Evolutionary conservation across 2,888 invertebrate genomes (phyloP).

Genomic region (Automeris io): DNA sequence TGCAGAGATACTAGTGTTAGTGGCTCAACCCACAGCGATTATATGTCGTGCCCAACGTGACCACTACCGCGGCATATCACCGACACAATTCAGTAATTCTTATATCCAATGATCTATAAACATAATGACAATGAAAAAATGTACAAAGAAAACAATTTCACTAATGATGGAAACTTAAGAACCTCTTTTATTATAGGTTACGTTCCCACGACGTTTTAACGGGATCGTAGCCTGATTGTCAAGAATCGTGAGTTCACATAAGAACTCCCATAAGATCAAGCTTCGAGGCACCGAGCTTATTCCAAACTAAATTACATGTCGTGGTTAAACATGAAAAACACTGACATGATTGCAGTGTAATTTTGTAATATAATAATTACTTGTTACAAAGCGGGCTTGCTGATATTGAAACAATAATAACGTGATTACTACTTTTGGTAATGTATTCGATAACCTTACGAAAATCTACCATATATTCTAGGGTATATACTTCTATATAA

Average conservation of each 20-base stretch:
- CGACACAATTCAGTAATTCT: not conserved
- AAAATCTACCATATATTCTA: no score
- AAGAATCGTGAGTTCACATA: slow-evolving; percentile 36
- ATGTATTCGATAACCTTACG: no score
- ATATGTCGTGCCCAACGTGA: not conserved
- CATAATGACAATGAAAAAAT: not conserved
- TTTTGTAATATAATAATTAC: not conserved
- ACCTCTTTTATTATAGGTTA: slow-evolving; percentile 10
- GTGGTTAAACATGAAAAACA: not conserved
- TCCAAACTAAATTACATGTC: not conserved
- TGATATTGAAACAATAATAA: no score
- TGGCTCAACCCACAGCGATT: not conserved
- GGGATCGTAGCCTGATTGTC: slow-evolving; percentile 25
- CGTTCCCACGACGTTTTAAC: slow-evolving; percentile 27
- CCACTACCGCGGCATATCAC: not conserved
- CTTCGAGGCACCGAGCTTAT: not conserved
- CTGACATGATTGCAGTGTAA: not conserved
- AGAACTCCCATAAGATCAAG: slow-evolving; percentile 22
- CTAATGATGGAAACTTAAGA: no score
- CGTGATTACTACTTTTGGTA: no score
- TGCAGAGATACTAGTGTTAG: no score
- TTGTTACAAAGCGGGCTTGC: no score
- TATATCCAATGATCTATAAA: not conserved
- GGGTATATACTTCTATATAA: no score
- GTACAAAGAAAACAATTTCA: not conserved